phyloP scores from a whole-genome alignment of 1,140 invertebrate species.

The Fopius arisanus region DNA sequence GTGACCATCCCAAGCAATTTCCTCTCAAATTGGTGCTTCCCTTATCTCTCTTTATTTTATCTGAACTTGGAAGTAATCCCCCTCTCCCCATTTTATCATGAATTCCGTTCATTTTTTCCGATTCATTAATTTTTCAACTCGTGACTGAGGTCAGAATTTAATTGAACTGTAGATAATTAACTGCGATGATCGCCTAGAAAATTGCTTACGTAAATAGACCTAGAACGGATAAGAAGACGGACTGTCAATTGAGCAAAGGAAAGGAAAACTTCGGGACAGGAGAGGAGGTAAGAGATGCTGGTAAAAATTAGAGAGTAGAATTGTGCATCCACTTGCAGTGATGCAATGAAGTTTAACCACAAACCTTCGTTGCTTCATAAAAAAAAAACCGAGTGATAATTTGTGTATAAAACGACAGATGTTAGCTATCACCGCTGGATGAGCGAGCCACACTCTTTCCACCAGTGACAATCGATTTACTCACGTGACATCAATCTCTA shows the following conservation, averaged over 20 bases:
- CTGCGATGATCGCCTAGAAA: neutral
- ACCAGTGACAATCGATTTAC: neutral
- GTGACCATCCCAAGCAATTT: too few relatives aligned
- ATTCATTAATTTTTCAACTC: neutral
- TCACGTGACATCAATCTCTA: neutral
- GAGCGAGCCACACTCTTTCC: neutral
- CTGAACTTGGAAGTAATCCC: too few relatives aligned
- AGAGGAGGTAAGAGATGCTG: neutral
- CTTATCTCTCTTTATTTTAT: too few relatives aligned
- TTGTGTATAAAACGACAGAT: neutral
- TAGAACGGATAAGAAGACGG: neutral
- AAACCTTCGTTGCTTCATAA: neutral
- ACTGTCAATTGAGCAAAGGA: neutral
- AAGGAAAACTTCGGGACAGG: neutral
- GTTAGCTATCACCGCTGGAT: neutral
- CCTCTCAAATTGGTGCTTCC: too few relatives aligned
- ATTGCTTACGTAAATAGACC: neutral
- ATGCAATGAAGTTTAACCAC: neutral
- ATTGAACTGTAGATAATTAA: neutral
- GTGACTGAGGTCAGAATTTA: neutral
- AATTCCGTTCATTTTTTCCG: too few relatives aligned
- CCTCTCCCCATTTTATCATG: too few relatives aligned
- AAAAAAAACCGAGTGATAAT: neutral
- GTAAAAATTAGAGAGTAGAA: too few relatives aligned
- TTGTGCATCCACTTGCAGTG: neutral